Evolutionary conservation across 2,797 vertebrate genomes (phyloP).

Genomic region (Psittacula echo): DNA sequence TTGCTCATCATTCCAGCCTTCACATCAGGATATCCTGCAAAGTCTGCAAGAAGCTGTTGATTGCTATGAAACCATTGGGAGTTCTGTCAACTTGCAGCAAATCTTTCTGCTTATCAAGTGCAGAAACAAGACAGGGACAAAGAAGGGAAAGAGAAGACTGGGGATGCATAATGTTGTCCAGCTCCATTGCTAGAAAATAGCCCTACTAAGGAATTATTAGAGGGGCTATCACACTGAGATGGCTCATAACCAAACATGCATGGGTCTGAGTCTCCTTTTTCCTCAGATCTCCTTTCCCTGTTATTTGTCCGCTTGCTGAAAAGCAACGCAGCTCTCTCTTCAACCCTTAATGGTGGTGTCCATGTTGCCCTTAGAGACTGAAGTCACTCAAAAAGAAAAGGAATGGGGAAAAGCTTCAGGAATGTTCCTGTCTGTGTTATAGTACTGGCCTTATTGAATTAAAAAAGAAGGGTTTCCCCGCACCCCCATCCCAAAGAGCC

Average conservation of each 20-base stretch:
- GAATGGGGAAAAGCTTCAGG: not conserved
- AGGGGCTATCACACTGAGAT: not conserved
- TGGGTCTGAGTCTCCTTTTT: not conserved
- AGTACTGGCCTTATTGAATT: not conserved
- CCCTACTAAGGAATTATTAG: not conserved
- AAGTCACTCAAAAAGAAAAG: not conserved
- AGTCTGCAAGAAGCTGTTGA: slow-evolving; percentile 10
- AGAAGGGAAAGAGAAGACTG: not conserved
- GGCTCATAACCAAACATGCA: not conserved
- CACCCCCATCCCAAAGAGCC: not conserved
- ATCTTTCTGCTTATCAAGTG: not conserved
- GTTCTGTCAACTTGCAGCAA: not conserved
- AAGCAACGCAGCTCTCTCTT: not conserved
- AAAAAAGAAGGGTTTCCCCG: not conserved
- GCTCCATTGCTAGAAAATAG: not conserved
- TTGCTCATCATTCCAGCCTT: not conserved
- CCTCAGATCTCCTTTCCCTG: not conserved
- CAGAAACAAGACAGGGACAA: not conserved
- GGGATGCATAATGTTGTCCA: not conserved
- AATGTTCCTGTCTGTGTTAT: not conserved
- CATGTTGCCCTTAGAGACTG: not conserved
- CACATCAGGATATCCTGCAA: not conserved
- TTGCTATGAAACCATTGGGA: not conserved
- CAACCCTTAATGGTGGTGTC: not conserved
- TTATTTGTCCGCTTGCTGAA: not conserved